Percentiles rank a stretch among this genome's conserved stretches.
Evolutionary conservation across 1,140 invertebrate genomes (phyloP).

Genomic region (Pogonus chalceus): DNA sequence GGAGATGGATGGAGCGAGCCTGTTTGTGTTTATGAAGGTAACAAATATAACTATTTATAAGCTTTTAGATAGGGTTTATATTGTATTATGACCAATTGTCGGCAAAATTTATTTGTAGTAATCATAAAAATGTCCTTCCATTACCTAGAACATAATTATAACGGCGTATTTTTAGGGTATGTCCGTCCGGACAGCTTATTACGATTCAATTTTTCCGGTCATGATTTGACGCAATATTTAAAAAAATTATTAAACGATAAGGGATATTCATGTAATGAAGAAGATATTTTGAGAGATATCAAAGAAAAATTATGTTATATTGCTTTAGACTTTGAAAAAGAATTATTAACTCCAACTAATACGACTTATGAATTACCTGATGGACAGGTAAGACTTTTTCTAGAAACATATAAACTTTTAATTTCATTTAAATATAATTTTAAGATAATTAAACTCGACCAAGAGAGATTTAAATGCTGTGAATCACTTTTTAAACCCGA

Average conservation of each 20-base stretch:
- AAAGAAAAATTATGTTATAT: constrained; percentile 70
- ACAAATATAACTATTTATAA: too few species aligned
- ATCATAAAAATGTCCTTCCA: not conserved
- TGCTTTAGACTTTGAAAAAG: constrained; percentile 51
- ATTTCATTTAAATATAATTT: not conserved
- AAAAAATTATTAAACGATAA: constrained; percentile 62
- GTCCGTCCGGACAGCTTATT: constrained; percentile 60
- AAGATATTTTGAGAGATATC: constrained; percentile 68
- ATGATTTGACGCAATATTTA: constrained; percentile 61
- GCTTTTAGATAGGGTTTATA: too few species aligned
- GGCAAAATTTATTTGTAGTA: too few species aligned
- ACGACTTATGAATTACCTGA: constrained; percentile 72
- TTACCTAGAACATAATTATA: not conserved
- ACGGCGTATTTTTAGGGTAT: constrained; percentile 30
- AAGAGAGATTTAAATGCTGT: constrained; percentile 77
- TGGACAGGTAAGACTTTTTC: constrained; percentile 57
- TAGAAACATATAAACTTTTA: not conserved
- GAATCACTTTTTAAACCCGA: constrained; percentile 78
- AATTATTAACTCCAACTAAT: constrained; percentile 48
- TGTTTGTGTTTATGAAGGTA: constrained; percentile 69
- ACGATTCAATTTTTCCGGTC: constrained; percentile 68
- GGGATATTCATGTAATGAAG: constrained; percentile 50
- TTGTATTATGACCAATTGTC: too few species aligned
- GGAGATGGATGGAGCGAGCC: constrained; percentile 78
- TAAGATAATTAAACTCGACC: constrained; percentile 59